These are phyloP conservation scores for Copsychus sechellarum DNA, from an alignment of 2,113 vertebrate species.

Conservation along the genomic window DNA sequence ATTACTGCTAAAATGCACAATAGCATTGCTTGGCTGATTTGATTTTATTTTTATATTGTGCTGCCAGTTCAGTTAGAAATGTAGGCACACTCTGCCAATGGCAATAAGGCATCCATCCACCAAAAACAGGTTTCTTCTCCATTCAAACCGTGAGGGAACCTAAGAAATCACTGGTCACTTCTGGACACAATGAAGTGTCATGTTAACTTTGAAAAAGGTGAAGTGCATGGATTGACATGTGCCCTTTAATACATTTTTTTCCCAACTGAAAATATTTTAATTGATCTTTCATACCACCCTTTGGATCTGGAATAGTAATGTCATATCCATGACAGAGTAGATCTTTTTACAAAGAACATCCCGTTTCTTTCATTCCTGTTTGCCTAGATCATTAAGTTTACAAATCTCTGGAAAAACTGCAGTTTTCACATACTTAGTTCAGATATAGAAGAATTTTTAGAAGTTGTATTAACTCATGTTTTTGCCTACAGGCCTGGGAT, in stretches of 20 bases:
- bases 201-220: background rate
- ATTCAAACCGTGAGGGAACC: background rate
- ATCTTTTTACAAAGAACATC: background rate
- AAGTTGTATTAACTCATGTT: background rate
- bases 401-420: background rate
- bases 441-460: background rate
- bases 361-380: background rate
- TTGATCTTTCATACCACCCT: background rate
- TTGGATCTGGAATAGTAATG: background rate
- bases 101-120: background rate
- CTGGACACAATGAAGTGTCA: background rate
- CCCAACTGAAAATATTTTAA: background rate
- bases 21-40: background rate
- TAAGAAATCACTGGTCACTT: background rate
- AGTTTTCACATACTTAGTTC: background rate
- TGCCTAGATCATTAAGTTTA: background rate
- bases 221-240: background rate
- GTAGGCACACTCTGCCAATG: background rate
- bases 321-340: background rate
- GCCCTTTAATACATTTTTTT: background rate
- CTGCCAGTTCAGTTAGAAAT: background rate
- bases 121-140: background rate
- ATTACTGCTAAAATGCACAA: background rate
- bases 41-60: slow-evolving; percentile 13
- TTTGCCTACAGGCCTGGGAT: background rate